Conservation (phyloP, 2,888 invertebrate genomes). For the Cistogaster globosa region DNA sequence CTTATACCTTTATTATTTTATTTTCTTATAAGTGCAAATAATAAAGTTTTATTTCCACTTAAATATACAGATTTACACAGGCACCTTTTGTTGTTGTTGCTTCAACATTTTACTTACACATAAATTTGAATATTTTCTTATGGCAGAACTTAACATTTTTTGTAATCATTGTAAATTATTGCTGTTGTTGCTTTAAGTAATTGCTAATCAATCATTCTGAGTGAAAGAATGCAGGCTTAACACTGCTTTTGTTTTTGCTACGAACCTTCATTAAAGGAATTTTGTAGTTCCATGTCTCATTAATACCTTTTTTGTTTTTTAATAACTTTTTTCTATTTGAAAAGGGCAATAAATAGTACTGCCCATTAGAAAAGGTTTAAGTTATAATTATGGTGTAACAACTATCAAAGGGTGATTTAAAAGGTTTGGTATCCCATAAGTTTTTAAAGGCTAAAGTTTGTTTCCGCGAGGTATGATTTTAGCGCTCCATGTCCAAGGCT, state of each 20-base stretch:
- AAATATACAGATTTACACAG: no score
- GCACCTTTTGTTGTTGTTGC: no score
- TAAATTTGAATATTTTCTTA: no score
- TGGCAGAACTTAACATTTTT: neutral
- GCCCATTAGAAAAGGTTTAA: constrained; percentile 42
- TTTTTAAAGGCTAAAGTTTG: no score
- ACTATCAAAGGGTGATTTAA: neutral
- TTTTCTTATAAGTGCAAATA: no score
- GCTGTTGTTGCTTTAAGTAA: constrained; percentile 81
- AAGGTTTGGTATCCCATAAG: neutral
- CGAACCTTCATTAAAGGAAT: constrained; percentile 38
- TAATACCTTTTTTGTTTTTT: constrained; percentile 66
- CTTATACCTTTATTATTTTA: no score
- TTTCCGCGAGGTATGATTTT: no score
- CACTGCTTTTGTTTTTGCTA: constrained; percentile 20
- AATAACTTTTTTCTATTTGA: constrained; percentile 39
- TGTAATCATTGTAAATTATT: constrained; percentile 27
- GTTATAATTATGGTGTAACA: constrained; percentile 54
- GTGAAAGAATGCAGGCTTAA: constrained; percentile 42
- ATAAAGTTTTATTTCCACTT: no score
- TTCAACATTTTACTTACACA: no score
- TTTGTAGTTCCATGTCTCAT: constrained; percentile 68
- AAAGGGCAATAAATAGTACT: constrained; percentile 32
- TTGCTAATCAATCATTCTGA: constrained; percentile 81
- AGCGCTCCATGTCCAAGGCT: no score